phyloP scores from a whole-genome alignment of 1,140 invertebrate genomes.

The Hypothenemus hampei region DNA sequence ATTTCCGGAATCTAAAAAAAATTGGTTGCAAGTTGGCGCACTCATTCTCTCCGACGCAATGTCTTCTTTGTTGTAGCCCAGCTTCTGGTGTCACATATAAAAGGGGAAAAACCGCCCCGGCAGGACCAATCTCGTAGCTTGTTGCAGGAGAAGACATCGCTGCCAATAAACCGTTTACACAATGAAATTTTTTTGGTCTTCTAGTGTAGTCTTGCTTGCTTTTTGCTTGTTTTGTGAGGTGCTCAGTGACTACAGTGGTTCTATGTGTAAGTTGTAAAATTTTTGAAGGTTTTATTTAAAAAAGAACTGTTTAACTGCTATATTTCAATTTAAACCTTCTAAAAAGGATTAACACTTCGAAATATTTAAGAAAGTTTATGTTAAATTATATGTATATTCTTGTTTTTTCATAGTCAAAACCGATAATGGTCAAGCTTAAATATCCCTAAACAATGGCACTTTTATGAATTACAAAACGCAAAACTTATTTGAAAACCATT shows the following conservation, averaged over 20 bases:
- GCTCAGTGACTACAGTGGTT: conserved; percentile 13
- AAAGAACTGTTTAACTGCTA: too few species aligned
- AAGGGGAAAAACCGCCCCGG: conserved; percentile 16
- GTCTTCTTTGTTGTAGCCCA: not conserved
- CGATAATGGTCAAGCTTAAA: too few species aligned
- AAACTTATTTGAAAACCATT: too few species aligned
- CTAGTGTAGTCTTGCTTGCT: conserved; percentile 2
- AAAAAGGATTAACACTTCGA: too few species aligned
- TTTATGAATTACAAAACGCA: too few species aligned
- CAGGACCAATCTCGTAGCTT: conserved; percentile 9
- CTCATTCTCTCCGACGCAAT: conserved; percentile 4
- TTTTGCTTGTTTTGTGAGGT: conserved; percentile 14
- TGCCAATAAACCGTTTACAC: not conserved
- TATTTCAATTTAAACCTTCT: too few species aligned
- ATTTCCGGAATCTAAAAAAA: too few species aligned
- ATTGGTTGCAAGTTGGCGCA: conserved; percentile 6
- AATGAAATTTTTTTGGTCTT: conserved; percentile 16
- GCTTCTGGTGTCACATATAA: conserved; percentile 13
- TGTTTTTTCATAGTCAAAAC: too few species aligned
- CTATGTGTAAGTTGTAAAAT: conserved; percentile 14
- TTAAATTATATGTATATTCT: too few species aligned
- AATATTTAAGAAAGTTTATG: too few species aligned
- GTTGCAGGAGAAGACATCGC: conserved; percentile 7
- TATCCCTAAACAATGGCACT: too few species aligned
- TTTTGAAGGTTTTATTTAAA: too few species aligned